Conservation (phyloP, 2,888 invertebrate species). For the Agrochola lota region DNA sequence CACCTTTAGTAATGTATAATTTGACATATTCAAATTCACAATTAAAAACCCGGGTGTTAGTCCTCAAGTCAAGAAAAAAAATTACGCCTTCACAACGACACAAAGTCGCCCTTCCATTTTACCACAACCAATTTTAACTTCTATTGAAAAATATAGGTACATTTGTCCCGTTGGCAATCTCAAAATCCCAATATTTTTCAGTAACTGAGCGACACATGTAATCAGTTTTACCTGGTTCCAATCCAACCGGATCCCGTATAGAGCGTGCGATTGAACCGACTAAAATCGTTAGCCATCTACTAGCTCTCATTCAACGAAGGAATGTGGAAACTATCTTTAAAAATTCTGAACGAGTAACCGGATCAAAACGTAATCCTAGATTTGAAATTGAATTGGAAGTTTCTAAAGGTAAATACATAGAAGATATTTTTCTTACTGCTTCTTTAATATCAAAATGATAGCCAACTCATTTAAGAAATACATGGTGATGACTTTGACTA, state of each 20-base stretch:
- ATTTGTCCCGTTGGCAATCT: neutral
- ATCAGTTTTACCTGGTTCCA: conserved; percentile 51
- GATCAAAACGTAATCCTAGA: conserved; percentile 44
- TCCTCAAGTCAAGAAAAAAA: neutral
- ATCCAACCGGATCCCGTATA: conserved; percentile 49
- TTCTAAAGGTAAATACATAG: conserved; percentile 9
- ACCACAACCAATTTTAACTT: neutral
- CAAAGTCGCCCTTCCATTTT: neutral
- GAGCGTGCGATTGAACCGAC: conserved; percentile 80
- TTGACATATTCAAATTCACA: too few relatives aligned
- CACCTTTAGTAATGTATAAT: too few relatives aligned
- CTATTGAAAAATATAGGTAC: conserved; percentile 9
- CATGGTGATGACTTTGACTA: too few relatives aligned
- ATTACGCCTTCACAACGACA: too few relatives aligned
- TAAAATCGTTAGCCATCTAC: conserved; percentile 71
- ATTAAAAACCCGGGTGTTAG: neutral
- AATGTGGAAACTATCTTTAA: conserved; percentile 44
- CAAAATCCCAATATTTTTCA: conserved; percentile 51
- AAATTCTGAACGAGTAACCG: conserved; percentile 43
- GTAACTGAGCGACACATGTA: conserved; percentile 38
- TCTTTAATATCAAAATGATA: neutral
- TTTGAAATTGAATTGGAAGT: conserved; percentile 48
- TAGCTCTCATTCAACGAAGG: conserved; percentile 31
- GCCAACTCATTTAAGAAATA: too few relatives aligned
- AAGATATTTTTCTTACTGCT: neutral